Evolutionary conservation across 2,113 vertebrate species (phyloP), one percentile per base, ranked within the genome.

Genomic region (Equus przewalskii): DNA sequence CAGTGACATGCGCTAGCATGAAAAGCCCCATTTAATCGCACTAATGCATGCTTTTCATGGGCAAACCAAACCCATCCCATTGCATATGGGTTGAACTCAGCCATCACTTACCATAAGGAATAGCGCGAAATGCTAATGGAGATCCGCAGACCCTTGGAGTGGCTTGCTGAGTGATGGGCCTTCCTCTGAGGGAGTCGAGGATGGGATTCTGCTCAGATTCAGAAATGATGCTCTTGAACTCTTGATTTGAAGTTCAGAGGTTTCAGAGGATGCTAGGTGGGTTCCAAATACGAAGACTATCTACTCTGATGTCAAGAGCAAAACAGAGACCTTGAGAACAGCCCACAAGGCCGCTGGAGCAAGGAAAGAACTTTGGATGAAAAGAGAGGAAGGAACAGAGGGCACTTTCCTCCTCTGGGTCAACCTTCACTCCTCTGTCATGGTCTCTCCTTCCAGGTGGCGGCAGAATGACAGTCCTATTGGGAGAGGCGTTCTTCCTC

Each of bases 21-120:
- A 90, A 30, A 89, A 97, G 76, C 21, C 88, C 87, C 96, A 36
- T 82, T 86, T 97, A 90, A 98, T 13, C 3, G 36, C 90, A 87
- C 58, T 67, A 36, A 88, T 97, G 95, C 85, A 51, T 87, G 46
- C 75, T 85, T 96, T 94, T 97, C 24, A 89, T 1, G 15, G 69
- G 78, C 81, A 72, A 93, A 69, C 36, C 94, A 46, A 87, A 75
- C 91, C 76, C 82, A 36, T 14, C 67, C 90, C 97, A 51, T 36
- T 91, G 46, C 56, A 72, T 58, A 36, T 0, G 36, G n/a, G 65
- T 41, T 4, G 81, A 84, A 41, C 58, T 49, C 78, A 70, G 89
- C 60, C 46, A 65, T 62, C 92, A 58, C 82, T 94, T 75, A 76
- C 94, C 89, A 60, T 58, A 69, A 92, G 70, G 86, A 91, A 60